A percentile compares a stretch with the other conserved stretches of the same genome.
Conservation (phyloP, 2,888 invertebrate species). For the Helicoverpa assulta region DNA sequence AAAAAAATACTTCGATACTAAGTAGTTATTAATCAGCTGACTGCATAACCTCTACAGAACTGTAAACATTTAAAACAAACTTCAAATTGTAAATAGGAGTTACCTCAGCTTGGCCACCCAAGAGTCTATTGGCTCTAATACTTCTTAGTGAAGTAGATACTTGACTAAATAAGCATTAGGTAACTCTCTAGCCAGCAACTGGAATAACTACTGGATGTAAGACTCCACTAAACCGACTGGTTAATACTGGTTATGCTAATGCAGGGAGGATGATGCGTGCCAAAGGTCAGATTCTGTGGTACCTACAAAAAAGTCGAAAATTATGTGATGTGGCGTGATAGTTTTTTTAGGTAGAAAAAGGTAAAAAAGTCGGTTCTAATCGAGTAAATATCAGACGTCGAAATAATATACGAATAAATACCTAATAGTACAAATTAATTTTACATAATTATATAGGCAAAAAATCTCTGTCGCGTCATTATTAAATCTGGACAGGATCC, state of each 20-base stretch:
- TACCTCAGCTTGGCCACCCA: constrained; percentile 33
- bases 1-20: not conserved
- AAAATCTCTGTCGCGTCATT: too few species aligned
- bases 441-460: too few species aligned
- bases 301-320: constrained; percentile 40
- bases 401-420: not conserved
- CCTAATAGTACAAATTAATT: too few species aligned
- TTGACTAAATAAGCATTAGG: constrained; percentile 43
- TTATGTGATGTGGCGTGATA: constrained; percentile 3
- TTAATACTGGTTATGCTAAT: constrained; percentile 72
- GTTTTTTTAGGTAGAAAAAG: constrained; percentile 18
- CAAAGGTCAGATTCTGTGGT: constrained; percentile 62
- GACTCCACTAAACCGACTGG: constrained; percentile 63
- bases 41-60: not conserved
- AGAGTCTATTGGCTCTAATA: constrained; percentile 23
- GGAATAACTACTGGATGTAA: constrained; percentile 55
- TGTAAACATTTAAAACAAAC: constrained; percentile 9
- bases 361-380: not conserved
- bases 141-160: constrained; percentile 33
- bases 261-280: constrained; percentile 48
- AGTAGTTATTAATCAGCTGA: not conserved
- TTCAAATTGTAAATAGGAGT: constrained; percentile 18
- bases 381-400: not conserved
- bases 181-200: constrained; percentile 44
- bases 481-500: too few species aligned